These are phyloP conservation scores for Neosilurus hyrtlii DNA, from an alignment of 2,797 vertebrate genomes.

Conservation along the genomic window DNA sequence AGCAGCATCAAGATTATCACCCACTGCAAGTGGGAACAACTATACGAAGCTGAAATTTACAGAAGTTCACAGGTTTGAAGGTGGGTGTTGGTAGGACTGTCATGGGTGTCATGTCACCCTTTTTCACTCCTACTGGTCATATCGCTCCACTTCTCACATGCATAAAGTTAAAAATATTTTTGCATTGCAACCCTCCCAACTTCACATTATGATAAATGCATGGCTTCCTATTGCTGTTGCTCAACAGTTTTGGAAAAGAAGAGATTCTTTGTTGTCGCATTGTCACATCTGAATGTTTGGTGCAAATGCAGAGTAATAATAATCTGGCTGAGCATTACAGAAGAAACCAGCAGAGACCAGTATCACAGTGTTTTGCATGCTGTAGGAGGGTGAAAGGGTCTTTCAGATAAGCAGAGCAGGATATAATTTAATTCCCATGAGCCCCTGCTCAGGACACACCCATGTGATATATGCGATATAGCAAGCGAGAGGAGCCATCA, in stretches of 20 bases:
- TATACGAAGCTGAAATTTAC: background rate
- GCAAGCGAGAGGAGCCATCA: background rate
- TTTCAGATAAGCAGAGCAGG: slow-evolving; percentile 15
- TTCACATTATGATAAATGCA: slow-evolving; percentile 7
- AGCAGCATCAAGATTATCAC: background rate
- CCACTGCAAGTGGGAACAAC: background rate
- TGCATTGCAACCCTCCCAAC: background rate
- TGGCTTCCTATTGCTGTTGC: background rate
- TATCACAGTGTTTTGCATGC: background rate
- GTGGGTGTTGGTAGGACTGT: background rate
- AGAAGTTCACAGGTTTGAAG: slow-evolving; percentile 1
- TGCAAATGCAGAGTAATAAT: background rate
- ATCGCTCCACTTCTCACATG: background rate
- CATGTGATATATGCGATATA: slow-evolving; percentile 5
- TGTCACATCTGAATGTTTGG: background rate
- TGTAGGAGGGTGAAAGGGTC: background rate
- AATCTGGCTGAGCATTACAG: slow-evolving; percentile 2
- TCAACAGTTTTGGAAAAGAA: no score
- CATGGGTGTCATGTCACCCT: no score
- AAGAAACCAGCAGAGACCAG: background rate
- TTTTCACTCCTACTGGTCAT: background rate
- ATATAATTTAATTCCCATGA: slow-evolving; percentile 22
- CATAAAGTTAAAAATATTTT: background rate
- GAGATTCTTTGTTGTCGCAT: background rate
- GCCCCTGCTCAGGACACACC: slow-evolving; percentile 16